Percentiles rank a stretch among this genome's conserved stretches.
Conservation (phyloP, 2,888 invertebrate species). For the Taenaris catops region DNA sequence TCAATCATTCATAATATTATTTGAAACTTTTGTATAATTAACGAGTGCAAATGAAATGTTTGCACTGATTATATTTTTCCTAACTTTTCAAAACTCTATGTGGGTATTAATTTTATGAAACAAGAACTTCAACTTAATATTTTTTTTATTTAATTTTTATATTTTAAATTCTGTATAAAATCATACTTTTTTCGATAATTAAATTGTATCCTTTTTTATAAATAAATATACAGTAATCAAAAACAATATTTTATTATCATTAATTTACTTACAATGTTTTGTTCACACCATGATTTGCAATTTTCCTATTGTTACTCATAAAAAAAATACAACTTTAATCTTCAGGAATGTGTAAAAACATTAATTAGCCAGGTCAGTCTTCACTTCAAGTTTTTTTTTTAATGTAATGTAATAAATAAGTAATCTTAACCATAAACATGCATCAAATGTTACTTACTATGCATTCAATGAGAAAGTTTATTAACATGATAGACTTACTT, state of each 20-base stretch:
- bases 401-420: constrained; percentile 30
- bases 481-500: constrained; percentile 7
- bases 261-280: constrained; percentile 67
- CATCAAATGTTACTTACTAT: constrained; percentile 19
- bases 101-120: too few species aligned
- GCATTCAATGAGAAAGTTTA: constrained; percentile 10
- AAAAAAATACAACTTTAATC: constrained; percentile 64
- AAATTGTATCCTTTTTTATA: too few species aligned
- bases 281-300: constrained; percentile 50
- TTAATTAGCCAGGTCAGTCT: constrained; percentile 50
- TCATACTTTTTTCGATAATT: too few species aligned
- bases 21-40: too few species aligned
- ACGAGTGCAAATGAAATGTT: too few species aligned
- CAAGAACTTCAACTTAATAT: too few species aligned
- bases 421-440: constrained; percentile 26
- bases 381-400: constrained; percentile 44
- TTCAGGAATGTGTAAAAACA: constrained; percentile 63
- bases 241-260: constrained; percentile 54
- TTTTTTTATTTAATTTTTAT: too few species aligned
- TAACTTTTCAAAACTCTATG: too few species aligned
- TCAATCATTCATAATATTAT: too few species aligned
- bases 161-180: too few species aligned
- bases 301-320: constrained; percentile 36
- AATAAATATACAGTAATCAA: too few species aligned
- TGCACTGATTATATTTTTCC: too few species aligned